Conservation (phyloP, 2,113 vertebrate species). For the Atractosteus spatula region DNA sequence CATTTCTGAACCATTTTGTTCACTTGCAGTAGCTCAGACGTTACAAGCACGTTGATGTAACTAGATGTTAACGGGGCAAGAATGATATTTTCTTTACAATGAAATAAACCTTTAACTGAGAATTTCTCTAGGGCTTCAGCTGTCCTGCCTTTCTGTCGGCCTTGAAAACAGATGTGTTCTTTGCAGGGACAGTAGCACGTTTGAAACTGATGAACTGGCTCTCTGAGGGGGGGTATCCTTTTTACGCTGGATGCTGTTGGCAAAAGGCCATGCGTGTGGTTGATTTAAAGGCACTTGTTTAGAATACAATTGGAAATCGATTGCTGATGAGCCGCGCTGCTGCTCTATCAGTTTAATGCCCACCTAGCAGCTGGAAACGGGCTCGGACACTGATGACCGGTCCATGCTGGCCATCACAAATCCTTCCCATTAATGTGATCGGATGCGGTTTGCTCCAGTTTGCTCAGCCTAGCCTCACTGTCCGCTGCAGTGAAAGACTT, state of each 20-base stretch:
- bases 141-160: no score
- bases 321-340: slow-evolving; percentile 3
- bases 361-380: background rate
- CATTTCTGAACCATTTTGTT: no score
- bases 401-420: background rate
- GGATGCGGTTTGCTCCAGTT: background rate
- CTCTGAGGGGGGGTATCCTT: background rate
- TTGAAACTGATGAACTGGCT: background rate
- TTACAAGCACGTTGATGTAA: no score
- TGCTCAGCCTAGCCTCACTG: slow-evolving; percentile 6
- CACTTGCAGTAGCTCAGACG: no score
- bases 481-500: slow-evolving; percentile 18
- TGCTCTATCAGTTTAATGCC: background rate
- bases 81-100: no score
- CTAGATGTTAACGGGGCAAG: no score
- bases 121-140: no score
- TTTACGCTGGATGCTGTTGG: background rate
- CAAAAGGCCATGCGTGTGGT: background rate
- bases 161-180: background rate
- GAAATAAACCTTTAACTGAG: no score
- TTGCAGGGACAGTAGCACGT: background rate
- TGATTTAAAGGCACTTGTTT: background rate
- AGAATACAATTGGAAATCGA: slow-evolving; percentile 9
- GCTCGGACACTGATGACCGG: background rate
- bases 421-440: slow-evolving; percentile 10